Evolutionary conservation across 2,113 vertebrate genomes (phyloP).

Genomic region (Periophthalmus modestus): DNA sequence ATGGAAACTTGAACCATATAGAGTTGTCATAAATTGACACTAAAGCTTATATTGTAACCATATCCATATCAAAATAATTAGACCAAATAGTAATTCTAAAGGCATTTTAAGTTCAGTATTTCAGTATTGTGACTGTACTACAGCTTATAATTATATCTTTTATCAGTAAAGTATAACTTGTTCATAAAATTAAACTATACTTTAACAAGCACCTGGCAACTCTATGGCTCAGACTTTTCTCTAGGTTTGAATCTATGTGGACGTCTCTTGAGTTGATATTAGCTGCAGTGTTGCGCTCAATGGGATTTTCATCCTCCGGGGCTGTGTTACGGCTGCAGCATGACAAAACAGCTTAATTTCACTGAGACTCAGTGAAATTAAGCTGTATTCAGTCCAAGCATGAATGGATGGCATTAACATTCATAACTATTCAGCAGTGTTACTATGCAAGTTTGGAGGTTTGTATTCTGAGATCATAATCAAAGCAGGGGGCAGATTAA

Average conservation of each 20-base stretch:
- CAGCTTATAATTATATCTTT: too few relatives aligned
- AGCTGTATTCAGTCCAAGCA: constrained; percentile 10
- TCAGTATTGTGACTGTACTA: too few relatives aligned
- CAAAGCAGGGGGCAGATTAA: neutral
- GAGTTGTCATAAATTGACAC: too few relatives aligned
- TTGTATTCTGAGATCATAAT: constrained; percentile 7
- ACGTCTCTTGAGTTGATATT: constrained; percentile 25
- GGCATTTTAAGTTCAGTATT: too few relatives aligned
- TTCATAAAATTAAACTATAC: neutral
- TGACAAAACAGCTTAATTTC: constrained; percentile 12
- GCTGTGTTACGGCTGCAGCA: constrained; percentile 5
- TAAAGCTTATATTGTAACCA: too few relatives aligned
- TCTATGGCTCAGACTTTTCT: neutral
- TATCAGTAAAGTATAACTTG: too few relatives aligned
- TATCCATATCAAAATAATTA: neutral
- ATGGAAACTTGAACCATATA: neutral
- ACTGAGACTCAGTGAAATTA: constrained; percentile 11
- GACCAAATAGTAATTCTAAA: neutral
- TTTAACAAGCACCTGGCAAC: constrained; percentile 7
- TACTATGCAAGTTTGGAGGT: neutral
- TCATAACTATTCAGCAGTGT: neutral
- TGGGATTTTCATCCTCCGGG: neutral
- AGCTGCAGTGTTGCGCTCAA: constrained; percentile 14
- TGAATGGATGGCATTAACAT: neutral
- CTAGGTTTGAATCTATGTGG: constrained; percentile 13